These are phyloP conservation scores for Rhopalosiphum padi DNA, from an alignment of 1,140 invertebrate species.

Conservation along the genomic window DNA sequence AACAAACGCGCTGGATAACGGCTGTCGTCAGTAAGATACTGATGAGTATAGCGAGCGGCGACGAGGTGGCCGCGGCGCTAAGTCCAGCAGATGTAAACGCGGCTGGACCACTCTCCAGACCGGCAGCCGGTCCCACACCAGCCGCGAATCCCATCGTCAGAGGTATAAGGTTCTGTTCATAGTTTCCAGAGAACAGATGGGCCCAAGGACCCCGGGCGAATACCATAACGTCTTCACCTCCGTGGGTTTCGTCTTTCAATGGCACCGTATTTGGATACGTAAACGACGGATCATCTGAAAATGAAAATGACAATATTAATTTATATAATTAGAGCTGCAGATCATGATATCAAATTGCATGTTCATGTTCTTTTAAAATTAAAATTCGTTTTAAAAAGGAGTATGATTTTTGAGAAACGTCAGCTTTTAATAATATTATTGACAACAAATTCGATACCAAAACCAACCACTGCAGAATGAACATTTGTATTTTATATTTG, in stretches of 20 bases:
- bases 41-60: not conserved
- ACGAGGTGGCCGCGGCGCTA: not conserved
- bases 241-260: constrained; percentile 70
- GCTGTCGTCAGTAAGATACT: not conserved
- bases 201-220: constrained; percentile 71
- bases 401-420: not conserved
- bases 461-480: not conserved
- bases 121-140: constrained; percentile 58
- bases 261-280: constrained; percentile 66
- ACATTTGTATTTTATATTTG: too few relatives aligned
- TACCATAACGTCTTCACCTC: constrained; percentile 74
- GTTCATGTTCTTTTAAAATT: not conserved
- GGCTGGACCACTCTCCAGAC: not conserved
- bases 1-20: too few relatives aligned
- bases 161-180: constrained; percentile 72
- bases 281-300: constrained; percentile 61
- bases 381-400: not conserved
- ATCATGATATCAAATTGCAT: not conserved
- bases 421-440: not conserved
- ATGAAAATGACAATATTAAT: not conserved
- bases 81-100: not conserved
- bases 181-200: constrained; percentile 71
- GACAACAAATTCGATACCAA: too few relatives aligned
- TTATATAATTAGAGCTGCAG: not conserved
- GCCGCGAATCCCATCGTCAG: constrained; percentile 71